Percentiles rank a stretch among this genome's conserved stretches.
Evolutionary conservation across 2,888 invertebrate genomes (phyloP).

Genomic region (Watsonalla cultraria): DNA sequence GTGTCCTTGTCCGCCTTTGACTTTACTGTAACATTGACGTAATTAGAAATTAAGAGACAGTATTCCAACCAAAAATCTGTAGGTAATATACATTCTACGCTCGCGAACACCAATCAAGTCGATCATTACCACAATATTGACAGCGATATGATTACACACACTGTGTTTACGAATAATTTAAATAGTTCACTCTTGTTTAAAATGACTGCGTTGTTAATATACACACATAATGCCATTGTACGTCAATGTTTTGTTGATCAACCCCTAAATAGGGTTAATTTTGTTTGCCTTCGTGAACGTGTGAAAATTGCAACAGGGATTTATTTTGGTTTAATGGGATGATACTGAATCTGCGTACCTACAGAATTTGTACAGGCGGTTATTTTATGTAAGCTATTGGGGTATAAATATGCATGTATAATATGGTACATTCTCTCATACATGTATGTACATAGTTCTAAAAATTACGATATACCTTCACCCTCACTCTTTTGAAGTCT

Average conservation of each 20-base stretch:
- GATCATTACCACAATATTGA: neutral
- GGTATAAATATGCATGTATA: too few species aligned
- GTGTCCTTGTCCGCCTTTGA: too few species aligned
- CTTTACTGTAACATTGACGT: too few species aligned
- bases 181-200: constrained; percentile 46
- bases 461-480: too few species aligned
- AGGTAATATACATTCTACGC: neutral
- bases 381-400: too few species aligned
- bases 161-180: constrained; percentile 61
- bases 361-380: too few species aligned
- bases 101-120: neutral
- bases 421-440: too few species aligned
- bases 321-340: too few species aligned
- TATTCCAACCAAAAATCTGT: neutral
- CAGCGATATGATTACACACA: constrained; percentile 20
- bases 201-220: constrained; percentile 9
- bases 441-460: too few species aligned
- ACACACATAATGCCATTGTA: constrained; percentile 2
- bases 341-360: too few species aligned
- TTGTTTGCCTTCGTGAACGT: constrained; percentile 8
- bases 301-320: neutral
- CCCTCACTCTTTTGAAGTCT: too few species aligned
- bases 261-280: constrained; percentile 28
- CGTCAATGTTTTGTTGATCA: constrained; percentile 21
- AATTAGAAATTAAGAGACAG: neutral